Conservation (phyloP, 2,797 vertebrate species). For the Peromyscus attwateri region DNA sequence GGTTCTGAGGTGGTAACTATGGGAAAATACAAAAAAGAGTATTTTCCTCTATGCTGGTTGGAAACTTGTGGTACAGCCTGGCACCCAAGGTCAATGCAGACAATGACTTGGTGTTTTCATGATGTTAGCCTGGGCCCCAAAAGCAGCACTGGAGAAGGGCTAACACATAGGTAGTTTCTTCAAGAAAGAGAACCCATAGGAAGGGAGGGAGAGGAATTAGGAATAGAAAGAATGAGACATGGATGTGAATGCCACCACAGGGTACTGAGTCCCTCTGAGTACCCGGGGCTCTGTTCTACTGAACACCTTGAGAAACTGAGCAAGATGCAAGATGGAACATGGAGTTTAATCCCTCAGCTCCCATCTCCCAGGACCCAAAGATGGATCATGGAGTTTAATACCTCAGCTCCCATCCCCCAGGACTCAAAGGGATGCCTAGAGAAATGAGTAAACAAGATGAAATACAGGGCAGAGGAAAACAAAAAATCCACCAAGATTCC, state of each 20-base stretch:
- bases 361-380: neutral
- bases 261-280: neutral
- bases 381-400: neutral
- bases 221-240: neutral
- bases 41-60: neutral
- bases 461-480: neutral
- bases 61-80: neutral
- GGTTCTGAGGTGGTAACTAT: neutral
- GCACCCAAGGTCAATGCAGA: neutral
- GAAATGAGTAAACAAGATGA: neutral
- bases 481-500: neutral
- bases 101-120: neutral
- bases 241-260: neutral
- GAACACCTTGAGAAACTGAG: neutral
- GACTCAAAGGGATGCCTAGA: neutral
- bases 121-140: neutral
- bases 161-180: neutral
- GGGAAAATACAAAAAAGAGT: neutral
- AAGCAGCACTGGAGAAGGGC: neutral
- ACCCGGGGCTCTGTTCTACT: neutral
- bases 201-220: neutral
- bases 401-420: neutral
- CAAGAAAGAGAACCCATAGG: neutral
- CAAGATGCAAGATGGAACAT: neutral
- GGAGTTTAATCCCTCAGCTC: neutral